Conservation (phyloP, 2,888 invertebrate genomes). For the Boloria euphrosyne region DNA sequence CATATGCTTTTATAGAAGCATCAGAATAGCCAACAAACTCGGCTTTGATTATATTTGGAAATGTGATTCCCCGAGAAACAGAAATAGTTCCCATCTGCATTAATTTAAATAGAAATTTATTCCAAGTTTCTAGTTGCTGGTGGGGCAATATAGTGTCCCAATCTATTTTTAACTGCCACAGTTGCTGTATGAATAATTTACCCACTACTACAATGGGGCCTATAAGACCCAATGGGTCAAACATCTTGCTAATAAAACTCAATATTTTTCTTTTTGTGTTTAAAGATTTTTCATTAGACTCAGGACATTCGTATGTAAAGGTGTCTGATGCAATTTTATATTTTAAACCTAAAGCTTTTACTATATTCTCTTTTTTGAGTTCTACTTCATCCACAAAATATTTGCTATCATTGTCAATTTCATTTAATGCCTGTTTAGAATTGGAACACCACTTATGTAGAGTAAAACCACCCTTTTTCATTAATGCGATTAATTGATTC, state of each 20-base stretch:
- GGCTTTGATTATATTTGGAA: not conserved
- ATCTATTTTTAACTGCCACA: slow-evolving; percentile 26
- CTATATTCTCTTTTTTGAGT: slow-evolving; percentile 25
- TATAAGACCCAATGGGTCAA: slow-evolving; percentile 39
- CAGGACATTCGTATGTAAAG: slow-evolving; percentile 22
- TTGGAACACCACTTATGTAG: slow-evolving; percentile 37
- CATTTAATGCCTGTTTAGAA: not conserved
- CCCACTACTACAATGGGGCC: slow-evolving; percentile 37
- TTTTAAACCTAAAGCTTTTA: slow-evolving; percentile 32
- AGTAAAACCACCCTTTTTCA: slow-evolving; percentile 19
- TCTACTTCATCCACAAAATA: slow-evolving; percentile 24
- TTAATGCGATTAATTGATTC: slow-evolving; percentile 13
- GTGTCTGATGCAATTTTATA: slow-evolving; percentile 21
- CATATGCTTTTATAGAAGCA: slow-evolving; percentile 33
- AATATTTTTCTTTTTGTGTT: slow-evolving; percentile 38
- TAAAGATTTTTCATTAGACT: not conserved
- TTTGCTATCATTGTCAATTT: not conserved
- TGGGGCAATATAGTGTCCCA: slow-evolving; percentile 30
- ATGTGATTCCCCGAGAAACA: not conserved
- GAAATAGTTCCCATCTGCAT: not conserved
- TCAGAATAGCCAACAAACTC: slow-evolving; percentile 36
- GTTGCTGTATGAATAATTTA: slow-evolving; percentile 14
- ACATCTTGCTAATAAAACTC: slow-evolving; percentile 38
- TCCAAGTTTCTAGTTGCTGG: slow-evolving; percentile 22
- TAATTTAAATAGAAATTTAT: slow-evolving; percentile 12